phyloP scores from a whole-genome alignment of 2,113 vertebrate genomes.

The Dasypus novemcinctus region DNA sequence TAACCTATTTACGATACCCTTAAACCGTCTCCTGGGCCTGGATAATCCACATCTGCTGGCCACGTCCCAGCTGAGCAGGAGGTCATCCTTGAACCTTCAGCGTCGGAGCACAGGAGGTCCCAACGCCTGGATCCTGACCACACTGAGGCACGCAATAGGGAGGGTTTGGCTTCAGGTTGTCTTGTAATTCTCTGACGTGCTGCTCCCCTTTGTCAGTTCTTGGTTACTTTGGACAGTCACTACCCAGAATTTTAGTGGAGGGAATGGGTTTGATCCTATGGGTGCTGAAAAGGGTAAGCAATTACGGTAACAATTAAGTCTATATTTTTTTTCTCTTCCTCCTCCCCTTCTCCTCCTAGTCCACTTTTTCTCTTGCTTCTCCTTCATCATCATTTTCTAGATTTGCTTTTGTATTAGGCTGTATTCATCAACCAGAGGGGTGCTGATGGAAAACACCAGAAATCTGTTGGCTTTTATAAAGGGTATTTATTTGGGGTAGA shows the following conservation, averaged over 20 bases:
- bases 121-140: background rate
- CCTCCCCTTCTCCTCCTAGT: background rate
- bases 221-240: background rate
- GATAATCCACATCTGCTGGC: background rate
- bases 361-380: background rate
- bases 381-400: background rate
- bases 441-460: no score
- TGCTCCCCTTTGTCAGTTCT: background rate
- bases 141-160: no score
- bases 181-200: background rate
- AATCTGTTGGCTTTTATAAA: no score
- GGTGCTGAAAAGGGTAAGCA: background rate
- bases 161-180: background rate
- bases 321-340: background rate
- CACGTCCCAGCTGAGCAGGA: background rate
- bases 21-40: background rate
- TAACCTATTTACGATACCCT: background rate
- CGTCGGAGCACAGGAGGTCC: background rate
- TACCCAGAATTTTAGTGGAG: background rate
- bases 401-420: background rate
- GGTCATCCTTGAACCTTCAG: background rate
- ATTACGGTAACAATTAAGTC: background rate
- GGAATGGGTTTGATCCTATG: background rate
- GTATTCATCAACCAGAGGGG: no score
- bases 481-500: no score